These are phyloP conservation scores for Hozukius guyotensis DNA, from an alignment of 2,797 vertebrate genomes.

Conservation along the genomic window DNA sequence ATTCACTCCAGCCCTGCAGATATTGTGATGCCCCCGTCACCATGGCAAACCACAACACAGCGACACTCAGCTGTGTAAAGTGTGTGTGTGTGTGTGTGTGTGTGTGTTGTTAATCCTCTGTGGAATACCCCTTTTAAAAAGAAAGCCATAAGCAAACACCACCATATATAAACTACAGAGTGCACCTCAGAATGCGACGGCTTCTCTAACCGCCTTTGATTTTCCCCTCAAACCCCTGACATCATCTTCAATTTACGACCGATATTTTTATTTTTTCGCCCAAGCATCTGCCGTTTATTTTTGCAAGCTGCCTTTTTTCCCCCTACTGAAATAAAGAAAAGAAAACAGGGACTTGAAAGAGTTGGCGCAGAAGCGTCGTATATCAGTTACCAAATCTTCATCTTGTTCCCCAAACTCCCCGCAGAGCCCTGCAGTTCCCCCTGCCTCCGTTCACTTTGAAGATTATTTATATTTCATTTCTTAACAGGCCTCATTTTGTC, in stretches of 20 bases:
- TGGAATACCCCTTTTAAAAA: constrained; percentile 37
- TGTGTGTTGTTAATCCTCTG: constrained; percentile 30
- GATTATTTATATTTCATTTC: constrained; percentile 73
- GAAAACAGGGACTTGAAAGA: constrained; percentile 72
- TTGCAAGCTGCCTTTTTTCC: constrained; percentile 29
- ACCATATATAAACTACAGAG: constrained; percentile 10
- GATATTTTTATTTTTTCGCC: constrained; percentile 49
- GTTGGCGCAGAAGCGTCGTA: constrained; percentile 42
- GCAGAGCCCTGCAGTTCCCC: constrained; percentile 29
- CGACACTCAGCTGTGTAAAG: constrained; percentile 11
- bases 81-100: neutral
- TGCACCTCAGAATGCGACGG: constrained; percentile 9
- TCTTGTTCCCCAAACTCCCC: constrained; percentile 53
- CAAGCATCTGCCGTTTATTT: constrained; percentile 62
- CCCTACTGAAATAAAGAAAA: constrained; percentile 58
- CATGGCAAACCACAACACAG: constrained; percentile 55
- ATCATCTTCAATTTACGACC: constrained; percentile 46
- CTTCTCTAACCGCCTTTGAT: constrained; percentile 48
- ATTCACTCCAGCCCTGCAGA: constrained; percentile 38
- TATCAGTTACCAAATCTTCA: constrained; percentile 61
- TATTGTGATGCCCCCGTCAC: constrained; percentile 33
- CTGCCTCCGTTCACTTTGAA: constrained; percentile 70
- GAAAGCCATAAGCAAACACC: constrained; percentile 38
- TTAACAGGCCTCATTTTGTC: constrained; percentile 60
- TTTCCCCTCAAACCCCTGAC: constrained; percentile 46